These are phyloP conservation scores for Oncopodura yosiiana DNA, from an alignment of 1,140 invertebrate species.

Conservation along the genomic window DNA sequence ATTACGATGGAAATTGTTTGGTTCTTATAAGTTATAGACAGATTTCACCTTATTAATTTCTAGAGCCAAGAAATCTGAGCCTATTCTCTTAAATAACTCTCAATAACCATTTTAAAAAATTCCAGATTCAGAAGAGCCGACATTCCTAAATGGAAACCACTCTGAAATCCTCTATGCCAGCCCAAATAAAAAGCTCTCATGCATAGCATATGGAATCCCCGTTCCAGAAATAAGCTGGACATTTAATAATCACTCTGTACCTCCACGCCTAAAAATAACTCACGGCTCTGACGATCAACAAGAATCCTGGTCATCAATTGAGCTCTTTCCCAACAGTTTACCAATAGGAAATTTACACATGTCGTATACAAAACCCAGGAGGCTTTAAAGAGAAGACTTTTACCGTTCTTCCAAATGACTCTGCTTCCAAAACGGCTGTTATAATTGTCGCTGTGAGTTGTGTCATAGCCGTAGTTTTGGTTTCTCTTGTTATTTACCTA, in stretches of 20 bases:
- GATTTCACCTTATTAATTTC: no score
- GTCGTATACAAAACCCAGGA: constrained; percentile 6
- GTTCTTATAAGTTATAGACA: no score
- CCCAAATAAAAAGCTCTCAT: constrained; percentile 1
- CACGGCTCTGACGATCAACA: constrained; percentile 8
- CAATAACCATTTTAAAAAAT: no score
- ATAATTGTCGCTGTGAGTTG: constrained; percentile 6
- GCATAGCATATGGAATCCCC: constrained; percentile 14
- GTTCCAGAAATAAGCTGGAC: constrained; percentile 12
- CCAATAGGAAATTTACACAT: constrained; percentile 10
- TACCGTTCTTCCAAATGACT: constrained; percentile 10
- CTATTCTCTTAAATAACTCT: no score
- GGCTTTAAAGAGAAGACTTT: constrained; percentile 5
- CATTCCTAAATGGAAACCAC: constrained; percentile 9
- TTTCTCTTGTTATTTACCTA: constrained; percentile 6
- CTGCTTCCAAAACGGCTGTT: constrained; percentile 2
- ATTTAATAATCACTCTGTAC: constrained; percentile 7
- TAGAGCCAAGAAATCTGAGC: no score
- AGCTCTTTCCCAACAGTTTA: not conserved
- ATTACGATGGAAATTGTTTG: no score
- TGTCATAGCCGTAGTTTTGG: not conserved
- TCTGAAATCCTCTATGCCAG: constrained; percentile 9
- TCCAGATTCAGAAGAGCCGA: constrained; percentile 6
- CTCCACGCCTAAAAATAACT: constrained; percentile 1
- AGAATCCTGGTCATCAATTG: constrained; percentile 3